These are phyloP conservation scores for Girardia tigrina DNA, from an alignment of 2,888 invertebrate genomes.

Conservation along the genomic window DNA sequence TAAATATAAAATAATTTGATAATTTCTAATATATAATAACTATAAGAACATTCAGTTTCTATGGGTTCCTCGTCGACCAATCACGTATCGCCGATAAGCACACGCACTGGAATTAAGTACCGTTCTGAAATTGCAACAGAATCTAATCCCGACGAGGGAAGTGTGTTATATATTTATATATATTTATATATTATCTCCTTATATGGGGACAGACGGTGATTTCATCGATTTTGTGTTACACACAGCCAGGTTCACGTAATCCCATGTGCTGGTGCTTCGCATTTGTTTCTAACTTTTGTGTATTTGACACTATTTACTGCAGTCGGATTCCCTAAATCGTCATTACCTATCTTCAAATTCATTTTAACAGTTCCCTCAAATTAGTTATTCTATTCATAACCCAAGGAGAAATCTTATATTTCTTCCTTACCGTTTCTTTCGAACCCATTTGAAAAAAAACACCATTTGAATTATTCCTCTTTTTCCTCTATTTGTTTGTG, in stretches of 20 bases:
- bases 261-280: background rate
- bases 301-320: background rate
- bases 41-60: too few species aligned
- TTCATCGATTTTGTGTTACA: conserved; percentile 20
- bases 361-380: background rate
- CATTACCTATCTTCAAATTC: background rate
- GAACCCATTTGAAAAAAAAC: conserved; percentile 18
- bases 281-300: conserved; percentile 14
- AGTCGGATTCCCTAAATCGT: conserved; percentile 1
- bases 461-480: background rate
- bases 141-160: background rate
- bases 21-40: too few species aligned
- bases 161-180: background rate
- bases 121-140: background rate
- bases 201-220: background rate
- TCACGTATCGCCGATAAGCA: background rate
- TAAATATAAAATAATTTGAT: too few species aligned
- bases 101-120: background rate
- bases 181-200: conserved; percentile 16
- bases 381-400: background rate
- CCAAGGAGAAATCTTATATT: background rate
- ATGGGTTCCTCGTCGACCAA: conserved; percentile 11
- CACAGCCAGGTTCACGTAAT: conserved; percentile 10
- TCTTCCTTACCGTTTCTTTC: conserved; percentile 16
- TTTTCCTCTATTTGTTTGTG: background rate